Conservation (phyloP, 2,797 vertebrate species). For the Phyllotis vaccarum region DNA sequence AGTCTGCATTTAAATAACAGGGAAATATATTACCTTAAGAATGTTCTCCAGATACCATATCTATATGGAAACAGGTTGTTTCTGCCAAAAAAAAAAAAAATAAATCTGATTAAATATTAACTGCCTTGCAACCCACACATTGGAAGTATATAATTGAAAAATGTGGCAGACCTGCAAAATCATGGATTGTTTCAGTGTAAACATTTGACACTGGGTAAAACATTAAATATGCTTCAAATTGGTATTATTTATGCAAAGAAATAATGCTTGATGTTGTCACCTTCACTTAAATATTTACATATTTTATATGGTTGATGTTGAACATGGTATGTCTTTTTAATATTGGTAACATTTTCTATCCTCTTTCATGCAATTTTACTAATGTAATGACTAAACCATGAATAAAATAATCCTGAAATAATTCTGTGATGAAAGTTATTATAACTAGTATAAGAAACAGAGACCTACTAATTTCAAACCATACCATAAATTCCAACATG, state of each 20-base stretch:
- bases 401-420: not conserved
- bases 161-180: not conserved
- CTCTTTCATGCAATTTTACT: not conserved
- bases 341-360: not conserved
- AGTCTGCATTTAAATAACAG: slow-evolving; percentile 65
- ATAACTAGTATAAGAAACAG: not conserved
- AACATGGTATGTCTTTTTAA: not conserved
- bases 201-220: not conserved
- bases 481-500: not conserved
- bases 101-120: slow-evolving; percentile 25
- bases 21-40: slow-evolving; percentile 13
- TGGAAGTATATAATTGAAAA: not conserved
- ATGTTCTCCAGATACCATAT: slow-evolving; percentile 49
- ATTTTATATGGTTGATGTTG: not conserved
- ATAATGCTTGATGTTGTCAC: not conserved
- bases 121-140: not conserved
- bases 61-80: not conserved
- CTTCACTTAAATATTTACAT: not conserved
- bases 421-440: not conserved
- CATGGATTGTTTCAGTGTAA: not conserved
- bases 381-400: not conserved
- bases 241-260: slow-evolving; percentile 39
- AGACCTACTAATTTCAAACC: not conserved
- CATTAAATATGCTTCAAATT: not conserved
- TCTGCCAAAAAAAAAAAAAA: not conserved